These are phyloP conservation scores for Engraulis encrasicolus DNA, from an alignment of 2,113 vertebrate species.

Conservation along the genomic window DNA sequence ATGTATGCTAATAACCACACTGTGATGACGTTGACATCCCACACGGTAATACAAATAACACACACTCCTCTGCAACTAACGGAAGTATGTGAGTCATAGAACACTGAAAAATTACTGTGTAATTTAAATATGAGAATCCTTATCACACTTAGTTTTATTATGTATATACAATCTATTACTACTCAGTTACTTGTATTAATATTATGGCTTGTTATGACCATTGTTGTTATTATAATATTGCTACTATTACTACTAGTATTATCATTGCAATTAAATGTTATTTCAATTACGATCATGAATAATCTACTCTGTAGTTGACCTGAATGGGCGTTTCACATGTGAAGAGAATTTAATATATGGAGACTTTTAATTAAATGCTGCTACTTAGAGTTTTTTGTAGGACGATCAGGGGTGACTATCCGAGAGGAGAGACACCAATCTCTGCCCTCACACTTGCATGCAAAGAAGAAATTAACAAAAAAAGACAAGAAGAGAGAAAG, in stretches of 20 bases:
- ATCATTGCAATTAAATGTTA: slow-evolving; percentile 66
- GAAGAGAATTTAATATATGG: slow-evolving; percentile 53
- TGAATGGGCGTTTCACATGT: slow-evolving; percentile 63
- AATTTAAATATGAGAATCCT: slow-evolving; percentile 67
- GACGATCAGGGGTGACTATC: slow-evolving; percentile 16
- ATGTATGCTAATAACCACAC: slow-evolving; percentile 57
- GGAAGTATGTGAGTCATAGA: slow-evolving; percentile 67
- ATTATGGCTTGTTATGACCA: slow-evolving; percentile 73
- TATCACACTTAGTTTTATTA: slow-evolving; percentile 69
- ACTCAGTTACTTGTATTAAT: slow-evolving; percentile 71
- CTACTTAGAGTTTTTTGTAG: slow-evolving; percentile 58
- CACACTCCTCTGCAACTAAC: slow-evolving; percentile 50
- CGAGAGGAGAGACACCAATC: slow-evolving; percentile 41
- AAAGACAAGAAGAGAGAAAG: slow-evolving; percentile 29
- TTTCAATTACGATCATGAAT: slow-evolving; percentile 61
- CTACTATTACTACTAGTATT: slow-evolving; percentile 67
- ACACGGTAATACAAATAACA: slow-evolving; percentile 35
- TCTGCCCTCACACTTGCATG: slow-evolving; percentile 48
- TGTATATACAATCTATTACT: slow-evolving; percentile 74
- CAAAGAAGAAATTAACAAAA: slow-evolving; percentile 36
- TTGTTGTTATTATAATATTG: slow-evolving; percentile 49
- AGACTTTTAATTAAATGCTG: slow-evolving; percentile 66
- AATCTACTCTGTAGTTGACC: slow-evolving; percentile 67
- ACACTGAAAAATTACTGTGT: slow-evolving; percentile 79
- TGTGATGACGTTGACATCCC: slow-evolving; percentile 54